These are phyloP conservation scores for Columba livia DNA, from an alignment of 2,113 vertebrate genomes.

Conservation along the genomic window DNA sequence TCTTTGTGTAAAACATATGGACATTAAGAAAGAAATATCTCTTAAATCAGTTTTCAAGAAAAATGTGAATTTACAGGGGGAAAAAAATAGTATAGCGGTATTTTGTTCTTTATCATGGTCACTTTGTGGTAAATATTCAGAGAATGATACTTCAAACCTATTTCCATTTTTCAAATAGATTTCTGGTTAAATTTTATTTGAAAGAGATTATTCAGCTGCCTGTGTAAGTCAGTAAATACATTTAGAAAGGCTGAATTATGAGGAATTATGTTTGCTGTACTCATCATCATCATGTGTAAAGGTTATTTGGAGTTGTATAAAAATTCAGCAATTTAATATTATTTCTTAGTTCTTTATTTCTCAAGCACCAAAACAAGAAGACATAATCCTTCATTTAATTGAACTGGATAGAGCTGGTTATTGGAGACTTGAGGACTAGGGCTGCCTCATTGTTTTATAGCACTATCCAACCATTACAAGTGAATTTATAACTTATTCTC, in stretches of 20 bases:
- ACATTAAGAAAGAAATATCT: not conserved
- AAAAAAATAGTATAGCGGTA: not conserved
- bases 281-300: not conserved
- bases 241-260: not conserved
- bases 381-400: not conserved
- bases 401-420: not conserved
- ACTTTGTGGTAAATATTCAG: not conserved
- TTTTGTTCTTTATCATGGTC: not conserved
- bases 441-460: not conserved
- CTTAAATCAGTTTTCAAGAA: not conserved
- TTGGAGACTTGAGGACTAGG: not conserved
- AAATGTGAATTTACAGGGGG: not conserved
- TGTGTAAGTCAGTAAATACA: not conserved
- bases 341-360: not conserved
- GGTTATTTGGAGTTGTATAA: not conserved
- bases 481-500: not conserved
- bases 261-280: not conserved
- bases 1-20: conserved; percentile 49
- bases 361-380: not conserved
- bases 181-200: not conserved
- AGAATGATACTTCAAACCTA: not conserved
- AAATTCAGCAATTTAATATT: not conserved
- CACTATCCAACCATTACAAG: not conserved
- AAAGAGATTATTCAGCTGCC: not conserved
- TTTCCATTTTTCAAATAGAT: not conserved